A percentile compares a stretch with the other conserved stretches of the same genome.
phyloP scores from a whole-genome alignment of 2,888 invertebrate species.

The Himalopsyche tibetana region DNA sequence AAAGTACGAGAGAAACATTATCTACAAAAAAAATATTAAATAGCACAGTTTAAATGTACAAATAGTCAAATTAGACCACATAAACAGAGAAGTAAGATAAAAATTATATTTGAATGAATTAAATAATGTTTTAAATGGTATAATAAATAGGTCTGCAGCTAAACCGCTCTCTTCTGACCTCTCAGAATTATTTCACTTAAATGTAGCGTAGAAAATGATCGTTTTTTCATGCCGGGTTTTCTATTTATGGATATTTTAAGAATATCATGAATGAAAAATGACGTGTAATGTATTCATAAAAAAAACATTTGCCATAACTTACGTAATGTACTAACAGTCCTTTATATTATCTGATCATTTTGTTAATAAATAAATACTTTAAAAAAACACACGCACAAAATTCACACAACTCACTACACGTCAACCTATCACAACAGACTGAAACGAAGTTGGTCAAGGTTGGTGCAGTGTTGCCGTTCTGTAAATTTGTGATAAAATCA shows the following conservation, averaged over 20 bases:
- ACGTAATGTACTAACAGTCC: neutral
- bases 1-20: neutral
- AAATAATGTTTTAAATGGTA: too few relatives aligned
- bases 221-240: slow-evolving; percentile 28
- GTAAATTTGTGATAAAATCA: too few relatives aligned
- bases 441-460: slow-evolving; percentile 17
- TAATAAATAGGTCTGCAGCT: neutral
- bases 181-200: neutral
- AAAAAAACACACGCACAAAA: slow-evolving; percentile 22
- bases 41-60: neutral
- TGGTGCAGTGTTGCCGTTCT: neutral
- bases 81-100: neutral
- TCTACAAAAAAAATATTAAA: neutral
- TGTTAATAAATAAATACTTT: slow-evolving; percentile 7
- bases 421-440: slow-evolving; percentile 29
- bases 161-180: slow-evolving; percentile 3
- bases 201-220: neutral
- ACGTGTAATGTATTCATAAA: neutral
- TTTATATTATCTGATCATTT: slow-evolving; percentile 13
- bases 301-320: neutral
- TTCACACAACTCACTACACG: neutral
- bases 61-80: neutral
- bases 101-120: too few relatives aligned
- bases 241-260: slow-evolving; percentile 26
- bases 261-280: neutral